A percentile compares a stretch with the other conserved stretches of the same genome.
Evolutionary conservation across 2,797 vertebrate genomes (phyloP).

Genomic region (Clarias platycephalus): DNA sequence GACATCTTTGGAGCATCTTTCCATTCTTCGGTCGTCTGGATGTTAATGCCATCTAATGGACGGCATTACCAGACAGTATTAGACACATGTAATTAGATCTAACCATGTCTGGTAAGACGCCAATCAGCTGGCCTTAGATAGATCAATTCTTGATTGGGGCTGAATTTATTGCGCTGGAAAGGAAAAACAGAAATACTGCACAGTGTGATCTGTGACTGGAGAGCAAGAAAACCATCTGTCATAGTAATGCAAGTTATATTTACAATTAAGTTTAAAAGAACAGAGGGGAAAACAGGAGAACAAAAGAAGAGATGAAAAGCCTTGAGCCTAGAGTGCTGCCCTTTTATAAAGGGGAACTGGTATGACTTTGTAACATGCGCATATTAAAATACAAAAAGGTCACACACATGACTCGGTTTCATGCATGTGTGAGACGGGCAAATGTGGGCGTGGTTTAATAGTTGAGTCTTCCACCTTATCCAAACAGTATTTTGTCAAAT

Average conservation of each 20-base stretch:
- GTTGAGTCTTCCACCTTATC: conserved; percentile 76
- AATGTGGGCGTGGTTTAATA: conserved; percentile 76
- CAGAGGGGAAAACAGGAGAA: conserved; percentile 40
- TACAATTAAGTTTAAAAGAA: conserved; percentile 36
- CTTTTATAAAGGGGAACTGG: conserved; percentile 47
- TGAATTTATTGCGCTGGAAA: neutral
- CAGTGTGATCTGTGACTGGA: neutral
- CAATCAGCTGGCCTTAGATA: conserved; percentile 80
- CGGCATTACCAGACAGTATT: conserved; percentile 99
- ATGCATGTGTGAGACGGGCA: conserved; percentile 62
- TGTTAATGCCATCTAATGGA: conserved; percentile 81
- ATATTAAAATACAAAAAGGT: conserved; percentile 46
- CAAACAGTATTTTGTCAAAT: conserved; percentile 66
- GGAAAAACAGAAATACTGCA: neutral
- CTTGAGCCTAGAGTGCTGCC: conserved; percentile 24
- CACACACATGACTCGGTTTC: conserved; percentile 50
- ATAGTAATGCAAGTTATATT: neutral
- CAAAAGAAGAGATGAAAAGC: conserved; percentile 33
- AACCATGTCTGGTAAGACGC: conserved; percentile 99
- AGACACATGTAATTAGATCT: conserved; percentile 92
- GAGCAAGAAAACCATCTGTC: neutral
- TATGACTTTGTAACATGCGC: conserved; percentile 40
- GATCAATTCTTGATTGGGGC: neutral
- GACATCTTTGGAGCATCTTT: neutral
- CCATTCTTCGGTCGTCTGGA: conserved; percentile 59